Conservation (phyloP, 2,113 vertebrate species). For the Oryzias curvinotus region DNA sequence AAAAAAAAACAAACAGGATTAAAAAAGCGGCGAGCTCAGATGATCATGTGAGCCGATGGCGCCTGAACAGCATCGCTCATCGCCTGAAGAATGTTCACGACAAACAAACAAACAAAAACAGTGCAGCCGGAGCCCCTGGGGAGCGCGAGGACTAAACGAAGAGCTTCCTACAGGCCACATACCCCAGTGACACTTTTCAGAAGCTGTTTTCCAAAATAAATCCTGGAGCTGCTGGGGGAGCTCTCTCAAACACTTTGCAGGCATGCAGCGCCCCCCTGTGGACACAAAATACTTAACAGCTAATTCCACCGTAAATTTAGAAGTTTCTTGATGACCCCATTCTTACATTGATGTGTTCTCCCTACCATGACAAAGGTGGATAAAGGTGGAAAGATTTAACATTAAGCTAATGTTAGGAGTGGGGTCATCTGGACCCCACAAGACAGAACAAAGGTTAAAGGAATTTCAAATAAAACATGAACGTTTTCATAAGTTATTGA, state of each 20-base stretch:
- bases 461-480: too few relatives aligned
- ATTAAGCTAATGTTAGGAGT: too few relatives aligned
- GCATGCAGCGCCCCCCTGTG: slow-evolving; percentile 43
- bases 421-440: too few relatives aligned
- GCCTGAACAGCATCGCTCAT: slow-evolving; percentile 54
- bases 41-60: slow-evolving; percentile 44
- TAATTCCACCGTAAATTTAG: not conserved
- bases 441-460: too few relatives aligned
- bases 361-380: too few relatives aligned
- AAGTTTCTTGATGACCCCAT: too few relatives aligned
- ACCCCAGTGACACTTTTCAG: slow-evolving; percentile 40
- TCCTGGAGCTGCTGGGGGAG: not conserved
- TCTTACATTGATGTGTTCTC: too few relatives aligned
- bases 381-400: too few relatives aligned
- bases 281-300: slow-evolving; percentile 8
- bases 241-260: not conserved
- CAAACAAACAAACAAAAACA: slow-evolving; percentile 47
- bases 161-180: slow-evolving; percentile 52
- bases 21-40: too few relatives aligned
- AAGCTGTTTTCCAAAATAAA: slow-evolving; percentile 53
- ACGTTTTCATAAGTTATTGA: slow-evolving; percentile 1
- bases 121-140: slow-evolving; percentile 40
- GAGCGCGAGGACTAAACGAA: slow-evolving; percentile 47
- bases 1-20: too few relatives aligned
- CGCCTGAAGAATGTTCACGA: slow-evolving; percentile 45